Percentiles rank a stretch among this genome's conserved stretches.
Conservation (phyloP, 2,888 invertebrate genomes). For the Sericinus montela region DNA sequence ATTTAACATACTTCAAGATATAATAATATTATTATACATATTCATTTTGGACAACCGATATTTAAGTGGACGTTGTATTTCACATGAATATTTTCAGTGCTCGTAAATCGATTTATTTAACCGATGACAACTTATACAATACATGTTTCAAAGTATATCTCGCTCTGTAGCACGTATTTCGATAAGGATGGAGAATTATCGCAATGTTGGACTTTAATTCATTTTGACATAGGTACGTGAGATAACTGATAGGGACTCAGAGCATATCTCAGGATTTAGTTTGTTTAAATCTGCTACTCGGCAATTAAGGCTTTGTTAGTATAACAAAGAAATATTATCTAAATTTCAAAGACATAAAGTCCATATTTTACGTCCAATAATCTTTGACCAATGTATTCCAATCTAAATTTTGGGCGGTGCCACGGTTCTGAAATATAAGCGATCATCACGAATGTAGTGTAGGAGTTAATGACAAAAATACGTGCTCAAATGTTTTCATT, state of each 20-base stretch:
- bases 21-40: slow-evolving; percentile 8
- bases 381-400: slow-evolving; percentile 29
- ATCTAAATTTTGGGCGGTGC: slow-evolving; percentile 66
- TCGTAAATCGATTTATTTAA: slow-evolving; percentile 17
- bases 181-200: slow-evolving; percentile 16
- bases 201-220: slow-evolving; percentile 30
- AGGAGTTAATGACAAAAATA: slow-evolving; percentile 26
- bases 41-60: slow-evolving; percentile 1
- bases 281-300: slow-evolving; percentile 32
- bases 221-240: slow-evolving; percentile 27
- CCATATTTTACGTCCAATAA: slow-evolving; percentile 6
- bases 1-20: slow-evolving; percentile 8
- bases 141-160: slow-evolving; percentile 7
- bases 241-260: slow-evolving; percentile 26
- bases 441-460: slow-evolving; percentile 44
- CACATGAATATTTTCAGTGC: slow-evolving; percentile 12
- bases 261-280: slow-evolving; percentile 31
- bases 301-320: slow-evolving; percentile 22
- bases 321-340: slow-evolving; percentile 9
- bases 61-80: slow-evolving; percentile 9
- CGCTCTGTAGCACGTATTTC: slow-evolving; percentile 6
- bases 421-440: slow-evolving; percentile 53
- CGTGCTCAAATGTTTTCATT: not conserved
- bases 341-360: slow-evolving; percentile 15
- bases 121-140: slow-evolving; percentile 15